A percentile compares a stretch with the other conserved stretches of the same genome.
phyloP scores from a whole-genome alignment of 2,797 vertebrate species.

The Characodon lateralis region DNA sequence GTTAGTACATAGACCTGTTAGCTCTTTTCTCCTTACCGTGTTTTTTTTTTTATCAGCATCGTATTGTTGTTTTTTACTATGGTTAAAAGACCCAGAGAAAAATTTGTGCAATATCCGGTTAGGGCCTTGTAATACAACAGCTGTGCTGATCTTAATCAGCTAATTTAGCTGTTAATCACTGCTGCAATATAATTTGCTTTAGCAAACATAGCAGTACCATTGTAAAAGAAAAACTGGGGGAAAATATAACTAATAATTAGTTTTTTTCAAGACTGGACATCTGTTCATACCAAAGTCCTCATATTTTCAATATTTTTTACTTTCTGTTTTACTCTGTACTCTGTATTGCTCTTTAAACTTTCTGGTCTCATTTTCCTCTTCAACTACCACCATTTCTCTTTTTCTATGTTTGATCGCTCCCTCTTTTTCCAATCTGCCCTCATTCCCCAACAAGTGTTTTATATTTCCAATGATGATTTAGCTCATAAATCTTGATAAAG shows the following conservation, averaged over 20 bases:
- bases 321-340: not conserved
- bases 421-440: conserved; percentile 38
- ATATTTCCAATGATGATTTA: conserved; percentile 79
- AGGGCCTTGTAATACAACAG: conserved; percentile 20
- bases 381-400: conserved; percentile 13
- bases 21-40: too few species aligned
- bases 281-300: conserved; percentile 39
- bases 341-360: conserved; percentile 18
- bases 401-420: conserved; percentile 18
- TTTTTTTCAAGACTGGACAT: conserved; percentile 50
- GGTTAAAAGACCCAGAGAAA: not conserved
- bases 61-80: too few species aligned
- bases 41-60: too few species aligned
- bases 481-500: conserved; percentile 81
- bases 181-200: conserved; percentile 39
- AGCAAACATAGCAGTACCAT: conserved; percentile 52
- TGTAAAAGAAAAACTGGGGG: conserved; percentile 34
- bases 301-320: conserved; percentile 20
- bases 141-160: conserved; percentile 41
- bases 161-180: conserved; percentile 42
- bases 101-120: conserved; percentile 15
- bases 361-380: conserved; percentile 22
- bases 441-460: conserved; percentile 73
- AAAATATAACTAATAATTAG: conserved; percentile 40
- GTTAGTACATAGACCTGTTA: too few species aligned